Evolutionary conservation across 2,888 invertebrate genomes (phyloP), one percentile per base, ranked within the genome.

Genomic region (Parnassius orleans): DNA sequence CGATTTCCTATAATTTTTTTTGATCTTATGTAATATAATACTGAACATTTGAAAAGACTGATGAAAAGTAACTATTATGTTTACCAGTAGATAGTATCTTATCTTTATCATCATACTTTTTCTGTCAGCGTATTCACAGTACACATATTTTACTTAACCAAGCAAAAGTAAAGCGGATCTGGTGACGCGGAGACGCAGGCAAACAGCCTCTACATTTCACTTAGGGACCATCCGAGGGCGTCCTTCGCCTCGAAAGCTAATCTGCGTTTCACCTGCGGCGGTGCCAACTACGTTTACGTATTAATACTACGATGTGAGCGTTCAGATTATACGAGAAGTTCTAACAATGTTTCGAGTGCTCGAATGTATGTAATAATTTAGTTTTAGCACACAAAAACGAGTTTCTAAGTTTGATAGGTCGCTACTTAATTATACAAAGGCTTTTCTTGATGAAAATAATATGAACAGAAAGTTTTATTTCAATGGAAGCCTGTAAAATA

Each of bases 251-350:
- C 54, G 55, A 43, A 51, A 60, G 63, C 61, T 65, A 65, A 67
- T 67, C 67, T 65, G 53, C 52, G 57, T 67, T 66, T 69, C 68
- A 68, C 68, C 68, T 63, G 65, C 24, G 60, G 63, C 56, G 15
- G 19, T 3, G 42, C 42, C n/a, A 14, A 15, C 47, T 55, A 51
- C 56, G 56, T 63, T 60, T 60, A 57, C 44, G 19, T 56, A 60
- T 56, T 63, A 63, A 63, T 60, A 62, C 53, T 56, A 14, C 53
- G 56, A 57, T 7, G 53, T 10, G 48, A 58, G 61, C 24, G 42
- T 53, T 57, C 53, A 53, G 62, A 54, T 63, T 63, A 51, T 50
- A 54, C 54, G 62, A 50, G 43, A 41, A 33, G 15, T 33, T 24
- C n/a, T 42, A 33, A 48, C 46, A 9, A 24, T 48, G 53, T 53